These are phyloP conservation scores for Cyclura pinguis DNA, from an alignment of 2,797 vertebrate species.

Conservation along the genomic window DNA sequence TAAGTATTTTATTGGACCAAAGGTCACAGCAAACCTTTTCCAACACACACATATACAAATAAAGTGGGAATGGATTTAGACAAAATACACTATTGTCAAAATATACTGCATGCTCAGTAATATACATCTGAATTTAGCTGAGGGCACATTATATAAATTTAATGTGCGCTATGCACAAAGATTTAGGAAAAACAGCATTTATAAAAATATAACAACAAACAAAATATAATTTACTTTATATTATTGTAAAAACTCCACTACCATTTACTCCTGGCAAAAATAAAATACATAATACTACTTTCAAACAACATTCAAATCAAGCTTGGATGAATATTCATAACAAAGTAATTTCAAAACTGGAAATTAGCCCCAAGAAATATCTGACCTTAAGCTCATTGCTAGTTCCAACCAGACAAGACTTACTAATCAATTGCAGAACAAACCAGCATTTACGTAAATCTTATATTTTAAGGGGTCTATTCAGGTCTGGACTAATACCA, in stretches of 20 bases:
- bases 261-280: background rate
- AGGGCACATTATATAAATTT: background rate
- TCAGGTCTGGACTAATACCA: too few relatives aligned
- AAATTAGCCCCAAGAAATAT: background rate
- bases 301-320: background rate
- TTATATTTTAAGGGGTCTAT: too few relatives aligned
- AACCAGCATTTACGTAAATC: too few relatives aligned
- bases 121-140: background rate
- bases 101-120: background rate
- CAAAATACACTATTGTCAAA: background rate
- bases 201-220: constrained; percentile 1
- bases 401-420: too few relatives aligned
- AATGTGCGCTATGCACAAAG: background rate
- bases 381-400: too few relatives aligned
- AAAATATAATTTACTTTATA: background rate
- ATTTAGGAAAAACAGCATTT: background rate
- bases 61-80: background rate
- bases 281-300: background rate
- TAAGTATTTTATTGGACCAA: too few relatives aligned
- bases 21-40: too few relatives aligned
- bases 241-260: background rate
- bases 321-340: background rate
- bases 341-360: background rate
- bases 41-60: background rate
- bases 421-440: too few relatives aligned